Percentiles rank a stretch among this genome's conserved stretches.
Evolutionary conservation across 2,888 invertebrate genomes (phyloP).

Genomic region (Diadegma fenestrale): DNA sequence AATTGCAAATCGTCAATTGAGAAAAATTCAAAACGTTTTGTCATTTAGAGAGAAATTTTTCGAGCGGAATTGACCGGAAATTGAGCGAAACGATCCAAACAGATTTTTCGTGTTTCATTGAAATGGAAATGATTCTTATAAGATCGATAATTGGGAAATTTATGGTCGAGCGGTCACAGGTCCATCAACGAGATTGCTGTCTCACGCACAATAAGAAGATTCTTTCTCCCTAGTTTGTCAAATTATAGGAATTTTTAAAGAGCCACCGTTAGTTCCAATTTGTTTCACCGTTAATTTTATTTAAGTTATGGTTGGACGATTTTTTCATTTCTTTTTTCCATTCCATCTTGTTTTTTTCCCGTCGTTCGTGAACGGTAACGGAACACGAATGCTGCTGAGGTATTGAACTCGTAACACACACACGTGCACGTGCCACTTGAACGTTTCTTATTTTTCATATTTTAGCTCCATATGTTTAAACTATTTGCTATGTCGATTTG

Average conservation of each 20-base stretch:
- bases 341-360: neutral
- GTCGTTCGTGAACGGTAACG: constrained; percentile 22
- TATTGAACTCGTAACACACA: neutral
- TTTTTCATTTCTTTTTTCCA: constrained; percentile 3
- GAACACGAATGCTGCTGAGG: constrained; percentile 16
- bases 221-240: constrained; percentile 15
- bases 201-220: neutral
- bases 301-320: constrained; percentile 4
- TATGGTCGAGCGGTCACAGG: neutral
- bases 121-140: neutral
- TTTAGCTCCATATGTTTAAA: neutral
- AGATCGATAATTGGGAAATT: neutral
- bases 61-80: too few species aligned
- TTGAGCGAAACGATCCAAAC: too few species aligned
- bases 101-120: neutral
- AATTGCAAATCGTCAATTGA: neutral
- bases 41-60: too few species aligned
- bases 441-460: neutral
- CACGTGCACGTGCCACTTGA: constrained; percentile 22
- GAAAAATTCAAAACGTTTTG: too few species aligned
- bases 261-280: constrained; percentile 41
- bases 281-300: constrained; percentile 36
- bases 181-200: neutral
- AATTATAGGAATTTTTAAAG: constrained; percentile 24
- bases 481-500: constrained; percentile 13